Conservation (phyloP, 2,113 vertebrate species). For the Urocynchramus pylzowi region DNA sequence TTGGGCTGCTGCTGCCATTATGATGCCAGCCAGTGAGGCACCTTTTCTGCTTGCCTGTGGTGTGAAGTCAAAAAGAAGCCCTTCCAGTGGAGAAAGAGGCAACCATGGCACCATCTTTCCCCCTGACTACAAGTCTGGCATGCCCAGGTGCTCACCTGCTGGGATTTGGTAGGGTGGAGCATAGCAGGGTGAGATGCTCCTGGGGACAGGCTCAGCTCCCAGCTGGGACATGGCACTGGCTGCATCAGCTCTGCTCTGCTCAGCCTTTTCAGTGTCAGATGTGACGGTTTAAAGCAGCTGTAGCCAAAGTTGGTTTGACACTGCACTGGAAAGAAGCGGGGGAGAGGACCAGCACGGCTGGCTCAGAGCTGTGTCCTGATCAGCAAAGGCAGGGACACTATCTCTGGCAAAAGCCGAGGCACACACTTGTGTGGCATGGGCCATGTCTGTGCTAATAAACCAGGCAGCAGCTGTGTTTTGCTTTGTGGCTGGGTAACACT, state of each 20-base stretch:
- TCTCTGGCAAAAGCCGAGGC: background rate
- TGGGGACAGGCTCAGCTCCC: background rate
- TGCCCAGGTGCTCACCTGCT: background rate
- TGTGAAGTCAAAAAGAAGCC: background rate
- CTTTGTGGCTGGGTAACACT: background rate
- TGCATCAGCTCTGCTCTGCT: background rate
- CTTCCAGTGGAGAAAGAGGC: background rate
- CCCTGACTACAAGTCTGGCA: background rate
- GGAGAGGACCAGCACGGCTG: fast-evolving
- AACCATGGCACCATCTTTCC: background rate
- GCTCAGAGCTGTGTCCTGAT: background rate
- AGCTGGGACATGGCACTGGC: background rate
- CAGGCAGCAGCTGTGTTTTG: background rate
- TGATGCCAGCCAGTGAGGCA: background rate
- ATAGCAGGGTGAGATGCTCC: background rate
- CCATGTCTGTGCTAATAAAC: background rate
- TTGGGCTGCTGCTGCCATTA: background rate
- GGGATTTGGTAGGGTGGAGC: background rate
- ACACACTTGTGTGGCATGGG: background rate
- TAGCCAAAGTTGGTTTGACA: background rate
- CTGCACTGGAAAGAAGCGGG: background rate
- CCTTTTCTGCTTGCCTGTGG: background rate
- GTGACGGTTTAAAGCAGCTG: background rate
- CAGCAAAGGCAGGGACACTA: background rate
- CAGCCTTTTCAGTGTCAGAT: background rate